phyloP scores from a whole-genome alignment of 2,113 vertebrate genomes.

The Setophaga petechia region DNA sequence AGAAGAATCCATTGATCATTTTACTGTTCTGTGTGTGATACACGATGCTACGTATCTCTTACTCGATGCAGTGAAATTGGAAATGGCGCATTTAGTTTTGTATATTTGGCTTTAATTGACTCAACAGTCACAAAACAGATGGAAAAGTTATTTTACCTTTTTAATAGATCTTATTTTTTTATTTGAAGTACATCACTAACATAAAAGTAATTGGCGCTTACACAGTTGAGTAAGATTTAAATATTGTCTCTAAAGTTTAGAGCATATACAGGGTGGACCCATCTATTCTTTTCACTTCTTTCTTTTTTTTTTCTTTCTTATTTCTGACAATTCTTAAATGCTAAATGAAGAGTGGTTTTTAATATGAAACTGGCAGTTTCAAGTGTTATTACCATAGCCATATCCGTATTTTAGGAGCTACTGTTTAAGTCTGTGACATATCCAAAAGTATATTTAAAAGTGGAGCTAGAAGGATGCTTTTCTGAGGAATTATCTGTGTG shows the following conservation, averaged over 20 bases:
- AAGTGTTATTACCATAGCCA: slow-evolving; percentile 14
- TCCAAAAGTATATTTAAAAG: not conserved
- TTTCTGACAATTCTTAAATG: slow-evolving; percentile 41
- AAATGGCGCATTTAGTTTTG: slow-evolving; percentile 57
- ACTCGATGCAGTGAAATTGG: slow-evolving; percentile 36
- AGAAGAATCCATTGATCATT: slow-evolving; percentile 59
- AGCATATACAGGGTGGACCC: slow-evolving; percentile 42
- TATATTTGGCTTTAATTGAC: slow-evolving; percentile 69
- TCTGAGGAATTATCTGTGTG: slow-evolving; percentile 9
- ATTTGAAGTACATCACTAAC: slow-evolving; percentile 72
- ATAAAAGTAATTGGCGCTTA: slow-evolving; percentile 53
- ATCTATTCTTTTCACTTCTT: slow-evolving; percentile 14
- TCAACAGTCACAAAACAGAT: slow-evolving; percentile 45
- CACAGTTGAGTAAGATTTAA: slow-evolving; percentile 55
- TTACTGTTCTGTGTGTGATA: slow-evolving; percentile 41
- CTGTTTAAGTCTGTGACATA: not conserved
- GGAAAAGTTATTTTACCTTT: slow-evolving; percentile 71
- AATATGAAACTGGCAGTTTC: slow-evolving; percentile 59
- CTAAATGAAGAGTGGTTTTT: slow-evolving; percentile 61
- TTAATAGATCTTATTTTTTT: slow-evolving; percentile 80
- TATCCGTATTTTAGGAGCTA: slow-evolving; percentile 30
- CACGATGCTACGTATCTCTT: slow-evolving; percentile 16
- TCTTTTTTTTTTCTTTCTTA: not conserved
- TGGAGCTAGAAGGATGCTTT: not conserved
- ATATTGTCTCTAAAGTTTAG: slow-evolving; percentile 66